Percentiles rank a stretch among this genome's conserved stretches.
phyloP scores from a whole-genome alignment of 2,888 invertebrate species.

The Proisotoma minuta region DNA sequence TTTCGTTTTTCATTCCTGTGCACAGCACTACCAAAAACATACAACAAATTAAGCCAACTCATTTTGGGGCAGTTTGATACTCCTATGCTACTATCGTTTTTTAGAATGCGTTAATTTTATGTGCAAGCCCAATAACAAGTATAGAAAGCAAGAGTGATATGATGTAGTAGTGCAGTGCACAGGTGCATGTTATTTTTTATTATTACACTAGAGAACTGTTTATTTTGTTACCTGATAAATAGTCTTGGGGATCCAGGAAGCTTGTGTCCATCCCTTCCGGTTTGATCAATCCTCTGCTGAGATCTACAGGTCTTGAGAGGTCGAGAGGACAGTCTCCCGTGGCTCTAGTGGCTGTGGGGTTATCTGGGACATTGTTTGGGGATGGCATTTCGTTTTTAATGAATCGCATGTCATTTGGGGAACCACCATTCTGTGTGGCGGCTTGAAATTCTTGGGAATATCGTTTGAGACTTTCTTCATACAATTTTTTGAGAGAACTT shows the following conservation, averaged over 20 bases:
- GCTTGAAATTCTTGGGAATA: conserved; percentile 73
- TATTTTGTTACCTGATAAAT: conserved; percentile 44
- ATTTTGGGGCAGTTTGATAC: conserved; percentile 3
- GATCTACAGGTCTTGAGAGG: conserved; percentile 78
- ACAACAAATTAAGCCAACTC: no score
- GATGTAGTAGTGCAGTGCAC: conserved; percentile 39
- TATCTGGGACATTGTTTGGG: conserved; percentile 14
- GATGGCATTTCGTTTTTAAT: conserved; percentile 32
- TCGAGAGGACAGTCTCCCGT: conserved; percentile 70
- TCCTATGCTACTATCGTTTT: background rate
- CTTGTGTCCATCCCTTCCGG: conserved; percentile 53
- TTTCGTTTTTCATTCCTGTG: conserved; percentile 19
- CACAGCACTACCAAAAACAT: conserved; percentile 19
- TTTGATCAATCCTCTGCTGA: conserved; percentile 60
- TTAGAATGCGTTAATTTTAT: background rate
- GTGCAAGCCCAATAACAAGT: background rate
- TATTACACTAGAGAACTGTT: background rate
- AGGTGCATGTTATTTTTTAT: conserved; percentile 34
- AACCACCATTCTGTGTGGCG: conserved; percentile 43
- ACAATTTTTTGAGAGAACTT: conserved; percentile 80
- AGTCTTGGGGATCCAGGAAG: conserved; percentile 41
- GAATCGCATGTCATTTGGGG: conserved; percentile 49
- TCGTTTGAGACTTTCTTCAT: conserved; percentile 85
- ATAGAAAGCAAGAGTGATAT: background rate
- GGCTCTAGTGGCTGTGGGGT: conserved; percentile 22